These are phyloP conservation scores for Colletes latitarsis DNA, from an alignment of 1,140 invertebrate species.

Conservation along the genomic window DNA sequence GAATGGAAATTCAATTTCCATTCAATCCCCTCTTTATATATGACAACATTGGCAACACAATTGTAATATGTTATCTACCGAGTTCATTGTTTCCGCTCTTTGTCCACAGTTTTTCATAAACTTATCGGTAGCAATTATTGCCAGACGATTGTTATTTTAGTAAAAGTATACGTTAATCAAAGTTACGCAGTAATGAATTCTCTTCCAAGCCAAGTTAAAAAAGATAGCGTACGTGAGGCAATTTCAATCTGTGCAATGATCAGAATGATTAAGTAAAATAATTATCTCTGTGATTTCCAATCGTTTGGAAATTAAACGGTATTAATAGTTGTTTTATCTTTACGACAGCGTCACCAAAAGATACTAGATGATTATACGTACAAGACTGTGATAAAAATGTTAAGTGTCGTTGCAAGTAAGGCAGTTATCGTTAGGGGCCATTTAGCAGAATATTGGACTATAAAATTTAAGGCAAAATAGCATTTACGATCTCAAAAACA, in stretches of 20 bases:
- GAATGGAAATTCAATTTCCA: conserved; percentile 6
- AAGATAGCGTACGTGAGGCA: not conserved
- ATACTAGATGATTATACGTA: not conserved
- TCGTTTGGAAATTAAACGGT: not conserved
- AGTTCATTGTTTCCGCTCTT: conserved; percentile 38
- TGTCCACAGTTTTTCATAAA: conserved; percentile 10
- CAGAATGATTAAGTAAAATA: not conserved
- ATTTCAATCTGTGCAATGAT: not conserved
- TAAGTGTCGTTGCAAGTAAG: not conserved
- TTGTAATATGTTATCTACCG: conserved; percentile 14
- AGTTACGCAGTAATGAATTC: no score
- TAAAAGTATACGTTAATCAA: conserved; percentile 1
- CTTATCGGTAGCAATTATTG: conserved; percentile 4
- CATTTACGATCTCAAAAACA: not conserved
- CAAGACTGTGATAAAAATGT: not conserved
- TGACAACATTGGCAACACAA: not conserved
- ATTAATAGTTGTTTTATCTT: conserved; percentile 1
- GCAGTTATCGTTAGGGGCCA: not conserved
- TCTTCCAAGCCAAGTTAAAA: not conserved
- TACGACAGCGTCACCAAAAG: not conserved
- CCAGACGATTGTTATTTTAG: conserved; percentile 8
- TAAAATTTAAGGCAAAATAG: not conserved
- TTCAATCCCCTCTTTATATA: not conserved
- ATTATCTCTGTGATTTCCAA: not conserved
- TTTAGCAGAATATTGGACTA: not conserved